phyloP scores from a whole-genome alignment of 2,797 vertebrate genomes.

The Scyliorhinus canicula region DNA sequence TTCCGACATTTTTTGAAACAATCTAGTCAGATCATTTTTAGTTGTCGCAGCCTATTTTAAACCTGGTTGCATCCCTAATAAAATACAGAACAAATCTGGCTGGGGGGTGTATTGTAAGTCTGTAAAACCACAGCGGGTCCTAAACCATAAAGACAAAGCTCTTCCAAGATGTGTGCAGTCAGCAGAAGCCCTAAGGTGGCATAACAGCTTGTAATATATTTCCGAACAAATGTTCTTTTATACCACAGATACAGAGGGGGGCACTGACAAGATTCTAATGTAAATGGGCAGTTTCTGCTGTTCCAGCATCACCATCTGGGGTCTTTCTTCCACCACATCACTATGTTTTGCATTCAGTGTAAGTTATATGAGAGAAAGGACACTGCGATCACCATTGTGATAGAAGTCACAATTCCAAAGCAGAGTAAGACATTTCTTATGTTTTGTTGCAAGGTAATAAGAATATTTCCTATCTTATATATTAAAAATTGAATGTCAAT shows the following conservation, averaged over 20 bases:
- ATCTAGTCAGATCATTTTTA: not conserved
- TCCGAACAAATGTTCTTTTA: not conserved
- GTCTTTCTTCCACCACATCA: not conserved
- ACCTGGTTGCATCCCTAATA: not conserved
- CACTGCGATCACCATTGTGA: not conserved
- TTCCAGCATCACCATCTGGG: constrained; percentile 18
- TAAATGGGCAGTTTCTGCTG: not conserved
- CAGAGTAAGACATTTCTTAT: not conserved
- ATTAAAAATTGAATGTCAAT: not conserved
- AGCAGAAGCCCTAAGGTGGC: not conserved
- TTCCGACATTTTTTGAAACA: not conserved
- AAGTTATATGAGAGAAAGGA: not conserved
- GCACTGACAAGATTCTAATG: constrained; percentile 23
- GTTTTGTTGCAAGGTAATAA: not conserved
- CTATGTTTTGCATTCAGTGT: not conserved
- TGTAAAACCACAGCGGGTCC: not conserved
- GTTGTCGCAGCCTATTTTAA: not conserved
- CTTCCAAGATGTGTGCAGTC: not conserved
- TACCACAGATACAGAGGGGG: not conserved
- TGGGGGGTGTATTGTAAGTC: not conserved
- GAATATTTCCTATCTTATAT: not conserved
- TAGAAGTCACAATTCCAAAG: not conserved
- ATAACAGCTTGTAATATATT: constrained; percentile 21
- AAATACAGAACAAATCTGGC: not conserved
- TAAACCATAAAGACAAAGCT: not conserved